A percentile compares a stretch with the other conserved stretches of the same genome.
phyloP scores from a whole-genome alignment of 35 echinoderm and acorn worm species.

The Ptychodera flava region DNA sequence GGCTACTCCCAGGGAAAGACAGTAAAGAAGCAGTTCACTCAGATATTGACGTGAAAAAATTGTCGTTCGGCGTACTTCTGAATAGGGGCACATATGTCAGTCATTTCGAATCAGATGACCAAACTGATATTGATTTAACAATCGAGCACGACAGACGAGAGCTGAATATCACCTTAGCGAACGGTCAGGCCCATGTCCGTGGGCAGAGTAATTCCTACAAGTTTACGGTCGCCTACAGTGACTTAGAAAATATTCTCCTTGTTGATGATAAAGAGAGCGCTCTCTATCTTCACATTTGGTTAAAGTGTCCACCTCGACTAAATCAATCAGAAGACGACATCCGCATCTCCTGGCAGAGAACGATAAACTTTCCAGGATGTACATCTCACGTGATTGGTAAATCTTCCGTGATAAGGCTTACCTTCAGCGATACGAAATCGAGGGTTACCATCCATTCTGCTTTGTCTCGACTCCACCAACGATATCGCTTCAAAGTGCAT shows the following conservation, averaged over 20 bases:
- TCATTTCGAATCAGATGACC: not conserved
- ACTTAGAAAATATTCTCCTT: slow-evolving; percentile 5
- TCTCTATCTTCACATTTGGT: not conserved
- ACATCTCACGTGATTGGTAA: slow-evolving; percentile 5
- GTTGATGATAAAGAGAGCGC: not conserved
- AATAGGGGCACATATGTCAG: not conserved
- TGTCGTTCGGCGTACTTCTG: not conserved
- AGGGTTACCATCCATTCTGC: not conserved
- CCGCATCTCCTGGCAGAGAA: not conserved
- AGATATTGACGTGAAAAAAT: not conserved
- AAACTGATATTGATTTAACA: not conserved
- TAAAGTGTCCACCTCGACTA: not conserved
- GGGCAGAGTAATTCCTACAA: not conserved
- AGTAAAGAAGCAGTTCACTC: not conserved
- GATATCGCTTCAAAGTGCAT: not conserved
- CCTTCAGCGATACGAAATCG: not conserved
- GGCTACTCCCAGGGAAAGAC: not conserved
- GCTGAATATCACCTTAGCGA: not conserved
- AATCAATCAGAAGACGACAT: not conserved
- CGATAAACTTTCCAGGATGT: not conserved
- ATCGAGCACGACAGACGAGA: not conserved
- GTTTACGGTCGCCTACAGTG: not conserved
- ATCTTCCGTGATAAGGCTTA: slow-evolving; percentile 7
- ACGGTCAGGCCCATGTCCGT: not conserved
- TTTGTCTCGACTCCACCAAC: not conserved